Base-by-base conservation (phyloP, 2,113 vertebrate species). In the Dipodomys stephensi region DNA sequence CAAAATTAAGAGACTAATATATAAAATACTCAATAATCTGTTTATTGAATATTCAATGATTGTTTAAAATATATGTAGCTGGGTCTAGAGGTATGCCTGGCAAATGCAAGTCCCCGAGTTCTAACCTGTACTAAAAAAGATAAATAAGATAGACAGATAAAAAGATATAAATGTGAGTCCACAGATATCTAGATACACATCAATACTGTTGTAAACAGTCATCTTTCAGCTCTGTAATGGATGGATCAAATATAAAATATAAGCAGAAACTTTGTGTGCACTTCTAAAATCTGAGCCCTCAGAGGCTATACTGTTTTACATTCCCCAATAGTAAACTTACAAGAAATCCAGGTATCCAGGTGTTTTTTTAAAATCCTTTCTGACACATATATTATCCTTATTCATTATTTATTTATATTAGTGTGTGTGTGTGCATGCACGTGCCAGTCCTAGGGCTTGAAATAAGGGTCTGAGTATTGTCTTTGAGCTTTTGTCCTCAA, bases 201-300 rank as follows among this genome's bases (percentile, higher is more conserved):
- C 68, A 77, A 28, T 30, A 67, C 9, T 69, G 28, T 27, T 62
- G 6, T 12, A 82, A 74, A 90, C 72, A 88, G 27, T 82, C 74
- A 85, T 23, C 9, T 62, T 85, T 88, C 57, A 78, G 46, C 30
- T 92, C 73, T 1, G 6, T 32, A 72, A 83, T 25, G 6, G 23
- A 71, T 90, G 12, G 53, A 57, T 57, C 49, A 71, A 79, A 94
- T 79, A 81, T 81, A 87, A 92, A 92, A 92, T 28, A 67, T 13
- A 86, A 73, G 13, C 25, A 27, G 10, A 32, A 57, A 22, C 60
- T 62, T 20, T 3, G 11, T 27, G 5, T 5, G 25, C n/a, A 57
- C 53, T 15, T 57, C 62, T 64, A 64, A 23, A 64, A 64, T 64
- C 62, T 25, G 20, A 25, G 62, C 62, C 19, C 62, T 64, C 62